A percentile compares a stretch with the other conserved stretches of the same genome.
Evolutionary conservation across 2,888 invertebrate genomes (phyloP).

Genomic region (Orthosia incerta): DNA sequence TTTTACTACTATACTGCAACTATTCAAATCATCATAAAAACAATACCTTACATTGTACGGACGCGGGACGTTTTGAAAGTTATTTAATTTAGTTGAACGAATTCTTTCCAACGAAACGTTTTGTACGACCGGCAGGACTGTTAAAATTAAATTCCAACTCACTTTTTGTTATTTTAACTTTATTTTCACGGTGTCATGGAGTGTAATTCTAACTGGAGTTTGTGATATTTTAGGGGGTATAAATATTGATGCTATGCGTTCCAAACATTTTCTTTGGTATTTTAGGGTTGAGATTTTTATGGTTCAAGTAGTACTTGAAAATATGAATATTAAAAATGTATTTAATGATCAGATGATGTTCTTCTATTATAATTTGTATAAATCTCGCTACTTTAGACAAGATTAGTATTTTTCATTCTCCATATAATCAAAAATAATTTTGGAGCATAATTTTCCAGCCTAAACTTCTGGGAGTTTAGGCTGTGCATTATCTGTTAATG

Average conservation of each 20-base stretch:
- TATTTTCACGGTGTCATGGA: conserved; percentile 41
- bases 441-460: too few relatives aligned
- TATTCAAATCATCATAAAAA: neutral
- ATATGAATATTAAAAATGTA: neutral
- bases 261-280: conserved; percentile 13
- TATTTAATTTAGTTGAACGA: conserved; percentile 27
- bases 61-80: conserved; percentile 1
- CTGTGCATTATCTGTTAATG: too few relatives aligned
- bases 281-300: conserved; percentile 25
- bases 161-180: conserved; percentile 53
- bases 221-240: conserved; percentile 10
- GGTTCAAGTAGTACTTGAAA: conserved; percentile 8
- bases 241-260: neutral
- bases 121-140: conserved; percentile 8
- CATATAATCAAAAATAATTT: too few relatives aligned
- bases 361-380: neutral
- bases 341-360: neutral
- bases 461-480: too few relatives aligned
- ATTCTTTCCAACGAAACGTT: conserved; percentile 38
- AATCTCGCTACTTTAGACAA: neutral
- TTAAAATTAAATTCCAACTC: conserved; percentile 55
- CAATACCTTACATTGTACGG: neutral
- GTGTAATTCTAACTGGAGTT: conserved; percentile 14
- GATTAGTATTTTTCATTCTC: too few relatives aligned
- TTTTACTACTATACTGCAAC: neutral